Conservation (phyloP, 2,797 vertebrate genomes). For the Erpetoichthys calabaricus region DNA sequence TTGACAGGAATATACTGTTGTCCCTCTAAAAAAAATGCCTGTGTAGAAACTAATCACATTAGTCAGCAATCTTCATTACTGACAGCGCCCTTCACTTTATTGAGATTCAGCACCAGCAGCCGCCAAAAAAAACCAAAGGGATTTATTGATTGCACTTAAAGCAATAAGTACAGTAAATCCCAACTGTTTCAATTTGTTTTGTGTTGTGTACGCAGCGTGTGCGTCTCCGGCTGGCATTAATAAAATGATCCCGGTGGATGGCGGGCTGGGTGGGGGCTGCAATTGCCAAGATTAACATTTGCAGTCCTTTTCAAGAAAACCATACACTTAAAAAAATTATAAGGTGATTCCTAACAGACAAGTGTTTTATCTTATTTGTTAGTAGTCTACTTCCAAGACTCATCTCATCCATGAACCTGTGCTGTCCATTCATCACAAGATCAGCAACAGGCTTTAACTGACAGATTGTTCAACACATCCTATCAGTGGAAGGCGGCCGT, state of each 20-base stretch:
- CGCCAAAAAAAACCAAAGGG: slow-evolving; percentile 37
- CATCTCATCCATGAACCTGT: too few species aligned
- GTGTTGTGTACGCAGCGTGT: slow-evolving; percentile 2
- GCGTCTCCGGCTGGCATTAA: slow-evolving; percentile 3
- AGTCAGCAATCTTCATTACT: slow-evolving; percentile 56
- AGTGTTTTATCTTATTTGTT: too few species aligned
- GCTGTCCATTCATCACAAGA: too few species aligned
- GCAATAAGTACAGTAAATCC: slow-evolving; percentile 51
- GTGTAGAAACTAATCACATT: slow-evolving; percentile 48
- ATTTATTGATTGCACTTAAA: slow-evolving; percentile 68
- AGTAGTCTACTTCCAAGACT: too few species aligned
- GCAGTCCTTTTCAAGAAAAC: not conserved
- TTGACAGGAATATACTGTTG: not conserved
- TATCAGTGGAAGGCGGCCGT: too few species aligned
- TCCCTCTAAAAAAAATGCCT: slow-evolving; percentile 23
- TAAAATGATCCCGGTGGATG: not conserved
- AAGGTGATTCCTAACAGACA: too few species aligned
- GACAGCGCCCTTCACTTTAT: slow-evolving; percentile 57
- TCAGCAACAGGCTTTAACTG: too few species aligned
- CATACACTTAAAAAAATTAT: too few species aligned
- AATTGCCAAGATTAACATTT: not conserved
- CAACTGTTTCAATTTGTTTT: slow-evolving; percentile 42
- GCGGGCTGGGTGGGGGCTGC: not conserved
- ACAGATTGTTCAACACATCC: too few species aligned
- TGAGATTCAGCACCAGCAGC: slow-evolving; percentile 41